Base-by-base conservation (phyloP, 2,888 invertebrate genomes). In the Plusia festucae region DNA sequence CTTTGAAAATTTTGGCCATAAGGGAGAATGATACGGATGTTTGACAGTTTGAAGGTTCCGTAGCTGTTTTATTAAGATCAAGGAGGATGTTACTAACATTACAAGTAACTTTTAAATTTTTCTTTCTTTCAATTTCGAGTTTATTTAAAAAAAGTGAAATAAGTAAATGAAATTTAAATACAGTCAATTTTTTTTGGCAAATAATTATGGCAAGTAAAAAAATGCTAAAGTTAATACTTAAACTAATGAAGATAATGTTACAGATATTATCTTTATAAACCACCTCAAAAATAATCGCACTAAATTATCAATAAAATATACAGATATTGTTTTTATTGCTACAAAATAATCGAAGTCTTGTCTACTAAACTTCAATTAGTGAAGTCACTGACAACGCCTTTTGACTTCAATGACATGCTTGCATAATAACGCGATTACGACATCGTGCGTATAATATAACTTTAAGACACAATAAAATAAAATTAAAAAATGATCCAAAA, bases 321-420 rank as follows among this genome's bases (percentile, higher is more conserved):
- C 4, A 18, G 40, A n/a, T 49, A 20, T 20, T 49, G 46, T 61
- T 22, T 59, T 76, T 65, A 53, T 49, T 49, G 18, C 34, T 22
- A 54, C 51, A 53, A 64, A 75, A 56, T 16, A 32, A 52, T 68
- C 8, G n/a, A 52, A 61, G 46, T 76, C 60, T 72, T 57, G 57
- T 49, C 63, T 69, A 46, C 22, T 20, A 24, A 53, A 15, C 8
- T 34, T 34, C 54, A n/a, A 58, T 49, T 13, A 49, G 69, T 79
- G 82, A 79, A 76, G 79, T 81, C 79, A 81, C 57, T 68, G 64
- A 70, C 56, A 54, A 68, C 55, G 57, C 64, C 58, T 67, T 68
- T 60, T 65, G 65, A 68, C 40, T 68, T 67, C 65, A 74, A 79
- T 65, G 69, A 75, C 57, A 65, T 65, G 66, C 30, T 65, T 59